phyloP scores from a whole-genome alignment of 2,888 invertebrate genomes.

The Thalpophila matura region DNA sequence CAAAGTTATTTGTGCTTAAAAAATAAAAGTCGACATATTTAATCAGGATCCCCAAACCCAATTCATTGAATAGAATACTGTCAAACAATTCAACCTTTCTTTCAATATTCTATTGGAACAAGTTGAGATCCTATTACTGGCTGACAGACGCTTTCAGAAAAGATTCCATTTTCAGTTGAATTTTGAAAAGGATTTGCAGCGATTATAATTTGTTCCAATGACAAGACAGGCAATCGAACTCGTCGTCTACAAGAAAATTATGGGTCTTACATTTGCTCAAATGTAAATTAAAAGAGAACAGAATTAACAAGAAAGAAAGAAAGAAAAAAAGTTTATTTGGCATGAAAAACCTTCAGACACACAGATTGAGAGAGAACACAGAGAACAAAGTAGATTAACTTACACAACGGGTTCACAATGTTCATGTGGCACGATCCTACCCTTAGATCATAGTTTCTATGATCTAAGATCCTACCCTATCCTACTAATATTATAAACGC shows the following conservation, averaged over 20 bases:
- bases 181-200: conserved; percentile 33
- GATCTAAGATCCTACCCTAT: too few relatives aligned
- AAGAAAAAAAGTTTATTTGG: too few relatives aligned
- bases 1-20: neutral
- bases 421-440: too few relatives aligned
- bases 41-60: neutral
- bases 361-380: too few relatives aligned
- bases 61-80: conserved; percentile 14
- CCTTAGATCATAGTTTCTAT: too few relatives aligned
- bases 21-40: conserved; percentile 7
- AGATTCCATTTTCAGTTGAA: conserved; percentile 35
- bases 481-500: too few relatives aligned
- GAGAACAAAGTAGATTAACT: too few relatives aligned
- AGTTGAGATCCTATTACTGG: conserved; percentile 28
- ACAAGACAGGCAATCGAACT: conserved; percentile 1
- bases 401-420: too few relatives aligned
- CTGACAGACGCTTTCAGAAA: conserved; percentile 23
- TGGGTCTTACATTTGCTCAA: conserved; percentile 7
- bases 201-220: conserved; percentile 37
- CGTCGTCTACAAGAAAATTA: neutral
- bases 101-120: conserved; percentile 15
- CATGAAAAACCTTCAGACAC: too few relatives aligned
- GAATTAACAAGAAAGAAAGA: neutral
- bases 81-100: conserved; percentile 4
- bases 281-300: neutral